phyloP scores from a whole-genome alignment of 2,113 vertebrate genomes.

The Mola mola region DNA sequence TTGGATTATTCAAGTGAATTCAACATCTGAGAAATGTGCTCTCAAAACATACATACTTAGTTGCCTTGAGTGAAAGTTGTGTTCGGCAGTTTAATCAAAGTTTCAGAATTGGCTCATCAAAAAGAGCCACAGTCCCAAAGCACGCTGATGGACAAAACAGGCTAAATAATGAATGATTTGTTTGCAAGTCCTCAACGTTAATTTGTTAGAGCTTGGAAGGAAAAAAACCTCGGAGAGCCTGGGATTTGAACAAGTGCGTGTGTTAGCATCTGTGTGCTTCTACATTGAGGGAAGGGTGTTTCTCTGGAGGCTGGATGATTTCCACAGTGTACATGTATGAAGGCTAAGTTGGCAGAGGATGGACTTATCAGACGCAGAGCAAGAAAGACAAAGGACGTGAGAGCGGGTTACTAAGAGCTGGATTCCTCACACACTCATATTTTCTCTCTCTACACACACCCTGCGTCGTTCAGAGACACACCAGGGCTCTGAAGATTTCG shows the following conservation, averaged over 20 bases:
- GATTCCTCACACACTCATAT: conserved; percentile 60
- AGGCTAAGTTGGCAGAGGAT: conserved; percentile 60
- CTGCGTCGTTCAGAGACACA: conserved; percentile 31
- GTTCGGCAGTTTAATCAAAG: conserved; percentile 8
- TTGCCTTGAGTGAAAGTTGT: too few relatives aligned
- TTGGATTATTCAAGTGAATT: neutral
- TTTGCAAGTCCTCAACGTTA: conserved; percentile 41
- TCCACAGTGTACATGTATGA: neutral
- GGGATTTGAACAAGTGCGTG: conserved; percentile 32
- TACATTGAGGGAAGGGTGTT: conserved; percentile 40
- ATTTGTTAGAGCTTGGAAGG: conserved; percentile 38
- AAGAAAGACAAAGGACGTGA: conserved; percentile 58
- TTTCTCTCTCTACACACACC: conserved; percentile 37
- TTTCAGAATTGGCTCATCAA: conserved; percentile 24
- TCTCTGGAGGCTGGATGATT: conserved; percentile 27
- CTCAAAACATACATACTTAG: too few relatives aligned
- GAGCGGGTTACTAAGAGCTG: conserved; percentile 72
- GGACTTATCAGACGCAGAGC: conserved; percentile 61
- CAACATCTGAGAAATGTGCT: neutral
- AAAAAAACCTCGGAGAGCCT: conserved; percentile 44
- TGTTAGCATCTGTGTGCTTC: conserved; percentile 38
- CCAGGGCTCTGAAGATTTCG: conserved; percentile 40
- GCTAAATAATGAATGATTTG: conserved; percentile 54
- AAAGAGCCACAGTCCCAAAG: conserved; percentile 1
- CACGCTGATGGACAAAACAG: conserved; percentile 26